Base-by-base conservation (phyloP, 2,113 vertebrate genomes). In the Cisticola juncidis region DNA sequence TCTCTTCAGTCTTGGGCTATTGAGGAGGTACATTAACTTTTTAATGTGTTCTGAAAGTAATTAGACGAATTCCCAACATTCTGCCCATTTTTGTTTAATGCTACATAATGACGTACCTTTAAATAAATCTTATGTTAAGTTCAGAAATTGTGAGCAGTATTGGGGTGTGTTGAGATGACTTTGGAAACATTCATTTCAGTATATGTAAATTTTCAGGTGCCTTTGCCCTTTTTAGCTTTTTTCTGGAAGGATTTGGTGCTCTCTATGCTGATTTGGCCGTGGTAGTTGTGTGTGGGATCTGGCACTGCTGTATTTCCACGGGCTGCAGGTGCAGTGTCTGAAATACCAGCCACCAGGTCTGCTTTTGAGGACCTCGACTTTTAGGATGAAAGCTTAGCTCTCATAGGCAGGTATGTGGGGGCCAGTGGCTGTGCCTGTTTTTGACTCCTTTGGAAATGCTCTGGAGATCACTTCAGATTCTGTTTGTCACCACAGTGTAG, bases 281-380 rank as follows among this genome's bases (percentile, higher is more conserved):
- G 38, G 7, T 26, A 6, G 26, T 5, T 77, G 38, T 54, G 42
- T 14, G 26, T 68, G 62, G 48, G 45, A 8, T 38, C 64, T 47
- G 17, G 42, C 53, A 36, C 13, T 50, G 13, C 35, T 77, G 11
- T n/a, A 14, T 66, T 28, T n/a, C 36, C 58, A 4, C 0, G 2
- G 72, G 42, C 48, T 92, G 31, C 21, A 5, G 12, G 14, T 58
- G 40, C 35, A 35, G 40, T 73, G 70, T 25, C 42, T 77, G 38
- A 40, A 81, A 31, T 36, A 22, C 26, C 68, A n/a, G 12, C 53
- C 18, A 33, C 10, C 29, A 25, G 25, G 1, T 61, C 14, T 47
- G 80, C 17, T 29, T 7, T 38, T 36, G 42, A 33, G 33, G 8
- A 5, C 38, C 86, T 81, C 21, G 44, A 26, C 7, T 31, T 42